Evolutionary conservation across 2,888 invertebrate genomes (phyloP).

Genomic region (Netelia inedita): DNA sequence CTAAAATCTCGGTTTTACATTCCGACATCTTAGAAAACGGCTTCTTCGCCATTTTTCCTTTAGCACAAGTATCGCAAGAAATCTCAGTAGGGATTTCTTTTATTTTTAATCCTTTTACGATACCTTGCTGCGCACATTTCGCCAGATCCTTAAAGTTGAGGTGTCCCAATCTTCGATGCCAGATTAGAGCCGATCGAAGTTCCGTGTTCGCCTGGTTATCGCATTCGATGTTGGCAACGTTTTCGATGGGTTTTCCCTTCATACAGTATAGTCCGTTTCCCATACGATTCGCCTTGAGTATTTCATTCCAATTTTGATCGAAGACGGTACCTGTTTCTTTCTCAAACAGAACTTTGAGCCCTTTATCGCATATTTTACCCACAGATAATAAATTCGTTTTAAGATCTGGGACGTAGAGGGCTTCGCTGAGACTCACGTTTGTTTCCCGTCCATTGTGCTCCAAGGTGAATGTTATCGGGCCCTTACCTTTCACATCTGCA

Average conservation of each 20-base stretch:
- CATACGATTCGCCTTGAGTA: conserved; percentile 26
- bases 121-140: conserved; percentile 12
- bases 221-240: conserved; percentile 10
- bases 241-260: neutral
- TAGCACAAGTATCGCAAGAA: too few relatives aligned
- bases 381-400: conserved; percentile 54
- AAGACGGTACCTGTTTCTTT: conserved; percentile 32
- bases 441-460: neutral
- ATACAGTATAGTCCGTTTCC: conserved; percentile 12
- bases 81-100: too few relatives aligned
- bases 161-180: conserved; percentile 55
- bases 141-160: conserved; percentile 41
- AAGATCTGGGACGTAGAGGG: conserved; percentile 40
- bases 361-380: conserved; percentile 51
- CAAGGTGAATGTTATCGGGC: neutral
- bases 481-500: neutral
- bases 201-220: neutral
- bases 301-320: conserved; percentile 34
- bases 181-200: neutral
- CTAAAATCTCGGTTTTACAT: conserved; percentile 45
- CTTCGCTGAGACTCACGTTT: conserved; percentile 23
- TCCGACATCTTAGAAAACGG: neutral
- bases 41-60: too few relatives aligned
- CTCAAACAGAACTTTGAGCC: conserved; percentile 26
- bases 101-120: too few relatives aligned